phyloP scores from a whole-genome alignment of 2,113 vertebrate species.

The Progne subis region DNA sequence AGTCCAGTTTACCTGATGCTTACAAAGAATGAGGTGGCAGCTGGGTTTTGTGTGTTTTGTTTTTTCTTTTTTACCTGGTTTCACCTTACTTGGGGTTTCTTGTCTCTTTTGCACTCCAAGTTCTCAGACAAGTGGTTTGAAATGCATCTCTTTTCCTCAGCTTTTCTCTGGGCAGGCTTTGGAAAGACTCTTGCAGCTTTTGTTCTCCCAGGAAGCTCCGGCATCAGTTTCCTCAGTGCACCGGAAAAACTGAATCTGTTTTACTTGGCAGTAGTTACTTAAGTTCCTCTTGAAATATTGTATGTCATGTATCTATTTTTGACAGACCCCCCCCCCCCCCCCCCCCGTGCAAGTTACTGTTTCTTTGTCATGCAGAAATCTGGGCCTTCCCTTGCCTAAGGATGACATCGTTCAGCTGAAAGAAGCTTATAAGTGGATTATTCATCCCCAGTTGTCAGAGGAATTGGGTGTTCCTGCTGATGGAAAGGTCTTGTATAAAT shows the following conservation, averaged over 20 bases:
- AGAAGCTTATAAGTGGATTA: constrained; percentile 95
- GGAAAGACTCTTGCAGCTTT: background rate
- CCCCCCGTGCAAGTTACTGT: constrained; percentile 12
- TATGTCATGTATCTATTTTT: background rate
- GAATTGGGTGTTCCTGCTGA: constrained; percentile 85
- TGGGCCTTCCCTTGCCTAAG: constrained; percentile 79
- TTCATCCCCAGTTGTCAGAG: constrained; percentile 86
- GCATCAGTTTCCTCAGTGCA: background rate
- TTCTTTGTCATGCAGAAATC: constrained; percentile 80
- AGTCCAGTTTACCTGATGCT: background rate
- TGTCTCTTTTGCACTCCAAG: background rate
- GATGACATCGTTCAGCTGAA: constrained; percentile 91
- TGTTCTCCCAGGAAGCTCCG: background rate
- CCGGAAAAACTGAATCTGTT: background rate
- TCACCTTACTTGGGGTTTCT: background rate
- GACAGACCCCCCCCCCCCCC: background rate
- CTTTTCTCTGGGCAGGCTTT: background rate
- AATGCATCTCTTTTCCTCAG: background rate
- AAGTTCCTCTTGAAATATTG: background rate
- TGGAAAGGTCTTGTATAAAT: constrained; percentile 79
- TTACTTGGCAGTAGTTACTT: background rate
- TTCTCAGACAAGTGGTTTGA: background rate
- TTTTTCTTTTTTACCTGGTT: background rate
- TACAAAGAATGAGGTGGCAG: background rate
- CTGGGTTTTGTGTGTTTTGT: background rate